Conservation (phyloP, 2,113 vertebrate species). For the Formicarius rufipectus region DNA sequence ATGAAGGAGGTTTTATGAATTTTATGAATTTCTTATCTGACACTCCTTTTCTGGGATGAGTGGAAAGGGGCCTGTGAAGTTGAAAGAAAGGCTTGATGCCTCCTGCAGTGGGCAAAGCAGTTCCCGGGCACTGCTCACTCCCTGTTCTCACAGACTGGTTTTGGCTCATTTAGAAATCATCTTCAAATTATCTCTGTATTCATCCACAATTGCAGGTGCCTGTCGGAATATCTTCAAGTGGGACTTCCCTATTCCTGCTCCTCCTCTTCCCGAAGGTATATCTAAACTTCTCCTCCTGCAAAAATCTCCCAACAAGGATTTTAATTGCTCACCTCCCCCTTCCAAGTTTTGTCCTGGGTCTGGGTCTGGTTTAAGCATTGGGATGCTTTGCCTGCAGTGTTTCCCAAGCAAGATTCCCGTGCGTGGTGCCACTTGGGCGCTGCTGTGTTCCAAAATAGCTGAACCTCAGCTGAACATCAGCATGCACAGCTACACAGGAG, state of each 20-base stretch:
- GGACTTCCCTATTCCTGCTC: neutral
- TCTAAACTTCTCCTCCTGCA: neutral
- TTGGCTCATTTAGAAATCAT: neutral
- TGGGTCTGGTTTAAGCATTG: neutral
- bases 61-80: neutral
- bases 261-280: neutral
- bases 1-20: too few relatives aligned
- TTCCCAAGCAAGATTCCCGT: neutral
- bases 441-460: neutral
- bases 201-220: neutral
- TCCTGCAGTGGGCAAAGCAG: neutral
- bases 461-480: conserved; percentile 19
- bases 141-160: neutral
- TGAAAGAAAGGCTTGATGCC: neutral
- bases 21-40: neutral
- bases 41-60: neutral
- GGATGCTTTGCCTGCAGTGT: neutral
- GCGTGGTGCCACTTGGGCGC: neutral
- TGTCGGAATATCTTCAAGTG: neutral
- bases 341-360: neutral
- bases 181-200: neutral
- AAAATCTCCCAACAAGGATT: neutral
- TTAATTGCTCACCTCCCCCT: neutral
- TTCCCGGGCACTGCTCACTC: neutral
- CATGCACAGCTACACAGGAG: neutral